Evolutionary conservation across 2,113 vertebrate genomes (phyloP), one percentile per base, ranked within the genome.

Genomic region (Pterophyllum scalare): DNA sequence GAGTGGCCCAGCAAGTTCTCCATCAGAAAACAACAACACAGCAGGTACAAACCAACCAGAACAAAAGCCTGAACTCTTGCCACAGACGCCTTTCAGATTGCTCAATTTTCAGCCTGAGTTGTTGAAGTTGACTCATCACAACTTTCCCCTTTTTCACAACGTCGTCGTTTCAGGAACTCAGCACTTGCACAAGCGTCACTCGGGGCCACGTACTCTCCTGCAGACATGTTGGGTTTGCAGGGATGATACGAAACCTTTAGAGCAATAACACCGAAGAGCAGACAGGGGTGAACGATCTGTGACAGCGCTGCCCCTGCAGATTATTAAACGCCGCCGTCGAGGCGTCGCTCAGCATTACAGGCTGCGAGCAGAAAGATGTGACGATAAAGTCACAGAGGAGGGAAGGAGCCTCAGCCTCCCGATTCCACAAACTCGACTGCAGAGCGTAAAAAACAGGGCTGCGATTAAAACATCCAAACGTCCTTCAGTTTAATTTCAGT

Each of bases 131-230:
- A 33, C 62, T 76, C 13, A 8, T 8, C 14, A 43, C 14, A 80
- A 80, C 38, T 72, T 81, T 86, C 57, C 61, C 43, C 67, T 19
- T 81, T 87, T 87, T 82, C 85, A 86, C 82, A 91, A 86, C 60
- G 2, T n/a, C 1, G 7, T 4, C 1, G 12, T 84, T 79, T 78
- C 1, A 61, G 81, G 81, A 88, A 87, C 22, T 40, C 12, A 5
- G 20, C 0, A 14, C 72, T 85, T 87, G 75, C 84, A 75, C 56
- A 82, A 85, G 54, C 19, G 10, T 43, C 6, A 46, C 5, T 58
- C 1, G 5, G 38, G 38, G 75, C 70, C 77, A 52, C 3, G 2
- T 43, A 35, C n/a, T 31, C 26, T 33, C 58, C 43, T 40, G 57
- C 58, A 31, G 19, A 6, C 58, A n/a, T 0, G 8, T 17, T 35